Base-by-base conservation (phyloP, 2,888 invertebrate genomes). In the Phymatocera aterrima region DNA sequence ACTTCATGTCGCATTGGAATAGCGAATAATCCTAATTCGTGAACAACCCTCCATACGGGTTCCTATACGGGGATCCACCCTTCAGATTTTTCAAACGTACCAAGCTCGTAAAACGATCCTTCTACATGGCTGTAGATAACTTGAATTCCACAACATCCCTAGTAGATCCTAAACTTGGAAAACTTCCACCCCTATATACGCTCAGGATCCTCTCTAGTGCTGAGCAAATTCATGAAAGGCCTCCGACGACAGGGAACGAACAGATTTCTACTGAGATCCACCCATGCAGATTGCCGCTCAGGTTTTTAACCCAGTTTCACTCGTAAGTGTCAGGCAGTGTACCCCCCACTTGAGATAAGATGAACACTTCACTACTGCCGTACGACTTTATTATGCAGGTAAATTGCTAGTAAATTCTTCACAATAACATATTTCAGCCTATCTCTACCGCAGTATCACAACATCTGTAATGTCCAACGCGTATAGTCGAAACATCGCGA, bases 111-210 rank as follows among this genome's bases (percentile, higher is more conserved):
- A 68, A 68, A 18, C 24, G 40, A 46, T 68, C 34, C 34, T 37
- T 64, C 43, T 24, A 68, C 68, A 46, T 24, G 68, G 34, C 21
- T 43, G 24, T 68, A 34, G 68, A 46, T 68, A 43, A 43, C 68
- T 68, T 24, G 46, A 68, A 68, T 46, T 68, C 46, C 68, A 24
- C 43, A 43, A 21, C 68, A 68, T 68, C 43, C 65, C 65, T 43
- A 34, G 61, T 61, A 61, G 34, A 21, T 61, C 37, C 31, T 61
- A 61, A 61, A 61, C 15, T 61, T 61, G 61, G 61, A 61, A 61
- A 34, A 61, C 61, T 61, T 31, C 37, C 15, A 34, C 61, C 61
- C 61, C 61, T 61, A 37, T n/a, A n/a, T 37, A 61, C 61, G n/a
- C 40, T n/a, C 64, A 34, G 34, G 40, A 40, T 64, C 28, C 65